These are phyloP conservation scores for Thumatha senex DNA, from an alignment of 2,888 invertebrate species.

Conservation along the genomic window DNA sequence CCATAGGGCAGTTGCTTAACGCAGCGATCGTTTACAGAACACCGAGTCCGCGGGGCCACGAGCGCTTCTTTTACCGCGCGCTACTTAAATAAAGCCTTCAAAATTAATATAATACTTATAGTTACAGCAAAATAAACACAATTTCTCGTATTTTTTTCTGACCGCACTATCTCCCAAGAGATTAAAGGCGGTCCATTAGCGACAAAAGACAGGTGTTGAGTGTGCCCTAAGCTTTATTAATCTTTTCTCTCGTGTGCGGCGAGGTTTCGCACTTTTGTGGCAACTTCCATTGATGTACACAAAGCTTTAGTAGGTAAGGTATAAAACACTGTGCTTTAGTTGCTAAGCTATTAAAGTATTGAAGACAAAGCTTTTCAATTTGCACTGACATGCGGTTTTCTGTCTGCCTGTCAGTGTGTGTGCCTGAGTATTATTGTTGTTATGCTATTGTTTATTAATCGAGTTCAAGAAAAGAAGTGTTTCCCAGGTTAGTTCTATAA, in stretches of 20 bases:
- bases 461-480: too few relatives aligned
- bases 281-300: slow-evolving; percentile 63
- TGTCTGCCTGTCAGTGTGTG: background rate
- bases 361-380: slow-evolving; percentile 28
- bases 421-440: background rate
- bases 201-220: slow-evolving; percentile 81
- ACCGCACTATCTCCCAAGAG: slow-evolving; percentile 43
- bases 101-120: background rate
- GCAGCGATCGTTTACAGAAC: too few relatives aligned
- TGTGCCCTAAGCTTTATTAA: slow-evolving; percentile 81
- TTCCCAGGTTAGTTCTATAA: too few relatives aligned
- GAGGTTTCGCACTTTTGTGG: slow-evolving; percentile 75
- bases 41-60: too few relatives aligned
- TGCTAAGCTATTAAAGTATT: slow-evolving; percentile 22
- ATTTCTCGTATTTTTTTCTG: slow-evolving; percentile 43
- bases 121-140: slow-evolving; percentile 12
- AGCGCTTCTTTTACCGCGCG: too few relatives aligned
- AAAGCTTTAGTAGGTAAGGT: slow-evolving; percentile 41
- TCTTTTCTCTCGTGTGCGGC: slow-evolving; percentile 67
- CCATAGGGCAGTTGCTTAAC: too few relatives aligned
- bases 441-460: background rate
- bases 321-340: slow-evolving; percentile 14
- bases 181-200: slow-evolving; percentile 74
- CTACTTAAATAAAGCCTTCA: background rate
- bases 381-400: slow-evolving; percentile 23